phyloP scores from a whole-genome alignment of 2,113 vertebrate genomes.

The Sceloporus undulatus region DNA sequence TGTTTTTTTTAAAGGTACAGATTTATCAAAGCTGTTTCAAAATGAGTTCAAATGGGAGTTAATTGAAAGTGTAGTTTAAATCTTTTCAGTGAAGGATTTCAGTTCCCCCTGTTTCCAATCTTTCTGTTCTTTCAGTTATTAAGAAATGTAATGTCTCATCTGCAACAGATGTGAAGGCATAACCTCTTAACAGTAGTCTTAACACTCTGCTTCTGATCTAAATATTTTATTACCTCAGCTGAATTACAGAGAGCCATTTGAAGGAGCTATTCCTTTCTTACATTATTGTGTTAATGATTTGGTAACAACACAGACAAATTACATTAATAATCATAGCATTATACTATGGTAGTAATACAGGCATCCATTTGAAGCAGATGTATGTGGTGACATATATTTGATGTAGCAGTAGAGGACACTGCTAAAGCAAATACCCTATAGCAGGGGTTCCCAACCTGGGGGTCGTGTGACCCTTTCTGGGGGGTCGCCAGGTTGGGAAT shows the following conservation, averaged over 20 bases:
- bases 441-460: too few relatives aligned
- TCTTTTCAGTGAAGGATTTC: not conserved
- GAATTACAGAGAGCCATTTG: conserved; percentile 2
- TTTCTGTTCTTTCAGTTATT: too few relatives aligned
- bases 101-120: not conserved
- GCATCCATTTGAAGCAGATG: not conserved
- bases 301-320: not conserved
- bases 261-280: not conserved
- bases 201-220: conserved; percentile 1
- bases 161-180: not conserved
- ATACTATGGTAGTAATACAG: not conserved
- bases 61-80: not conserved
- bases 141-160: not conserved
- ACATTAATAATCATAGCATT: not conserved
- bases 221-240: conserved; percentile 17
- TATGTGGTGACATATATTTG: too few relatives aligned
- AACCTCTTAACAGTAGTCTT: not conserved
- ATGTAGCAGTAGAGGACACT: too few relatives aligned
- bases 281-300: not conserved
- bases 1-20: fast-evolving
- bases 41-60: not conserved
- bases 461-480: too few relatives aligned
- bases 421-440: too few relatives aligned
- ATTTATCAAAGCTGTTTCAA: not conserved
- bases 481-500: too few relatives aligned